These are phyloP conservation scores for Protonibea diacanthus DNA, from an alignment of 2,797 vertebrate genomes.

Conservation along the genomic window DNA sequence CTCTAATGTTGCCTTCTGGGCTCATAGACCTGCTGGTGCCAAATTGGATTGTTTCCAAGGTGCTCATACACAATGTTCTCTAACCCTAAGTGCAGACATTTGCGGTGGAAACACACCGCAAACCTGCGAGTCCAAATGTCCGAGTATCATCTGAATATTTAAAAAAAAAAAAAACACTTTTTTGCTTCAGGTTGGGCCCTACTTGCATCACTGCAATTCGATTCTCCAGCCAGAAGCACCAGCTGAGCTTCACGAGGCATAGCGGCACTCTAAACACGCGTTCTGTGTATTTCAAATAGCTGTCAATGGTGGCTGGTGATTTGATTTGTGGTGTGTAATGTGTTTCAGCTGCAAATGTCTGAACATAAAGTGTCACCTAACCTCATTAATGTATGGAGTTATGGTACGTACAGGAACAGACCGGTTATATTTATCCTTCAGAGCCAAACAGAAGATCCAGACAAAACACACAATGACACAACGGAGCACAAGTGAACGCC, in stretches of 20 bases:
- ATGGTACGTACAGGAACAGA: not conserved
- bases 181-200: not conserved
- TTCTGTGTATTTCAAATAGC: not conserved
- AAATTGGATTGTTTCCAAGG: conserved; percentile 36
- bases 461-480: conserved; percentile 24
- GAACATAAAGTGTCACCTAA: not conserved
- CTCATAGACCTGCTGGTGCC: not conserved
- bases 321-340: not conserved
- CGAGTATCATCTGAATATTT: conserved; percentile 5
- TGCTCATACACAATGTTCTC: not conserved
- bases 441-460: conserved; percentile 26
- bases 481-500: conserved; percentile 4
- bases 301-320: not conserved
- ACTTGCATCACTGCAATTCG: not conserved
- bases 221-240: not conserved
- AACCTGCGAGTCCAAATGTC: not conserved
- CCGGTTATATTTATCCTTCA: conserved; percentile 2
- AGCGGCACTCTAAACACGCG: too few species aligned
- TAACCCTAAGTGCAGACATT: not conserved
- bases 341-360: conserved; percentile 9
- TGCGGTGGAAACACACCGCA: not conserved
- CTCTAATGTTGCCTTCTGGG: conserved; percentile 18
- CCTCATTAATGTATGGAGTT: not conserved
- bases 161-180: not conserved
- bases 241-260: not conserved